These are phyloP conservation scores for Ichneumoninae sp. DNA, from an alignment of 2,888 invertebrate species.

Conservation along the genomic window DNA sequence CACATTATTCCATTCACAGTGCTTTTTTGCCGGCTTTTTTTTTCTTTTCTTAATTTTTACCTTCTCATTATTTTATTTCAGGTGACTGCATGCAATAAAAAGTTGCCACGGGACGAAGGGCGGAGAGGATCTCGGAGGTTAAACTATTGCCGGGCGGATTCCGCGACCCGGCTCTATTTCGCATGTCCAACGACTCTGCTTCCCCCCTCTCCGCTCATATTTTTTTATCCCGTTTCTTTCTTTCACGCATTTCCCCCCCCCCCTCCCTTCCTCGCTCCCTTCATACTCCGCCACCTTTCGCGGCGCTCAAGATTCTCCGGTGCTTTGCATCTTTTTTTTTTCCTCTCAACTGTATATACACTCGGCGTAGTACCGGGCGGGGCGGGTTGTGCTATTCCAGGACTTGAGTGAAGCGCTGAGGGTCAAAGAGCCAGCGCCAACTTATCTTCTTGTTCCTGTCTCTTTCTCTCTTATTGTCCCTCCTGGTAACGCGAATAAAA, in stretches of 20 bases:
- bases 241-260: conserved; percentile 3
- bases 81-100: conserved; percentile 71
- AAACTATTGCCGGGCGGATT: conserved; percentile 20
- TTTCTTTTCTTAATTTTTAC: conserved; percentile 37
- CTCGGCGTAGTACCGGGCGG: not conserved
- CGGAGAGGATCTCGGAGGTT: conserved; percentile 8
- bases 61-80: conserved; percentile 77
- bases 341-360: conserved; percentile 1
- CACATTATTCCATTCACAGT: conserved; percentile 60
- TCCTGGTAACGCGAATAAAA: conserved; percentile 65
- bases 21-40: not conserved
- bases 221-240: conserved; percentile 50
- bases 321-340: conserved; percentile 18
- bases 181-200: conserved; percentile 42
- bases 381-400: not conserved
- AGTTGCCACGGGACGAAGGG: conserved; percentile 28
- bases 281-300: conserved; percentile 27
- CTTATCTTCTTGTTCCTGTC: conserved; percentile 27
- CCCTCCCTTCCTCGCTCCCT: not conserved
- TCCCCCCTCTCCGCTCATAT: conserved; percentile 13
- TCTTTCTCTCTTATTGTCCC: conserved; percentile 22
- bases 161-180: conserved; percentile 45
- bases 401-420: not conserved
- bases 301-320: conserved; percentile 10
- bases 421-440: conserved; percentile 24